These are phyloP conservation scores for Epinephelus fuscoguttatus DNA, from an alignment of 2,113 vertebrate genomes.

Conservation along the genomic window DNA sequence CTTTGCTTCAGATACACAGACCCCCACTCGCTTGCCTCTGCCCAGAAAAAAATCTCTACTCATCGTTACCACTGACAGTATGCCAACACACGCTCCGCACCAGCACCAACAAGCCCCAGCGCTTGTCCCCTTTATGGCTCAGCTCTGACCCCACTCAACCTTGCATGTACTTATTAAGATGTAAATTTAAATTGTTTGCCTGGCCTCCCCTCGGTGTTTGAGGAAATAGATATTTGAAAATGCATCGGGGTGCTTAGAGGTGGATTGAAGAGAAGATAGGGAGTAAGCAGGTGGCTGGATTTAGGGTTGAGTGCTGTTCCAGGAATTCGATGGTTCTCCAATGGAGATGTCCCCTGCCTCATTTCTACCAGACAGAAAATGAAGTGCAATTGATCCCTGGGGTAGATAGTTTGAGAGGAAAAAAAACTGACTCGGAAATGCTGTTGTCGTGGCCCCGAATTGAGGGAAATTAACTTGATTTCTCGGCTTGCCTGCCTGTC, in stretches of 20 bases:
- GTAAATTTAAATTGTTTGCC: constrained; percentile 40
- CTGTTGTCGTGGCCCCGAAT: constrained; percentile 18
- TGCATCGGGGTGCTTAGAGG: constrained; percentile 4
- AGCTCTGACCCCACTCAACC: constrained; percentile 37
- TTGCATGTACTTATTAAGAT: constrained; percentile 43
- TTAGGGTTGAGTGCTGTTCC: constrained; percentile 40
- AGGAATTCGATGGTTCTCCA: constrained; percentile 40
- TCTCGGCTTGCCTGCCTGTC: constrained; percentile 13
- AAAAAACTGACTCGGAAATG: constrained; percentile 20
- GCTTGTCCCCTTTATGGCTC: constrained; percentile 35
- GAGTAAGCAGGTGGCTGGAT: constrained; percentile 42
- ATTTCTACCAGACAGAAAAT: constrained; percentile 52
- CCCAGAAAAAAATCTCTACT: constrained; percentile 66
- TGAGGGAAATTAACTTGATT: constrained; percentile 56
- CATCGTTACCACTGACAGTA: constrained; percentile 42
- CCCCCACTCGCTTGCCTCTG: constrained; percentile 49
- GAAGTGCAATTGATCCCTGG: constrained; percentile 57
- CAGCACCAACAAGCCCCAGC: constrained; percentile 29
- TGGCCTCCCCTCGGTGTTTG: not conserved
- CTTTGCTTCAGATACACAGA: constrained; percentile 64
- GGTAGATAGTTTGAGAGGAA: constrained; percentile 7
- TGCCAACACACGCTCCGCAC: constrained; percentile 40
- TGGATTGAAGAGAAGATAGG: constrained; percentile 23
- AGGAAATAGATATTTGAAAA: constrained; percentile 31
- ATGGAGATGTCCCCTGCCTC: constrained; percentile 26